Evolutionary conservation across 1,140 invertebrate genomes (phyloP), one percentile per base, ranked within the genome.

Genomic region (Solen grandis): DNA sequence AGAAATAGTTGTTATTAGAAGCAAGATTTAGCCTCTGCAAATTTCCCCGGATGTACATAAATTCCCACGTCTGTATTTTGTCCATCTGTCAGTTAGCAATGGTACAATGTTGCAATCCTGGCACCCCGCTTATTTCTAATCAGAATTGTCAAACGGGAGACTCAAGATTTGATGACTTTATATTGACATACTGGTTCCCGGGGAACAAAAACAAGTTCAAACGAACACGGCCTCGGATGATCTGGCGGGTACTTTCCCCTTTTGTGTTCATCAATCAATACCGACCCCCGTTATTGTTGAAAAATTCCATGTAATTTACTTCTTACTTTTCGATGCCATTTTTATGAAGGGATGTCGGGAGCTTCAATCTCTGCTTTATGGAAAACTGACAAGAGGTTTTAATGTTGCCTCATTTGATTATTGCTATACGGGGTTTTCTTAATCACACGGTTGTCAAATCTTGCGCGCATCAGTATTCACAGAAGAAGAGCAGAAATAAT

Each of bases 371-470:
- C 60, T 73, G 59, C 54, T 27, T 54, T 52, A 73, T 73, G 70
- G 55, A 57, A 73, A 60, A 35, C 50, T 73, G 70, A 73, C 70
- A 73, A 60, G 70, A 60, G 70, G 29, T 73, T 73, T 73, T 73
- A 73, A 73, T 60, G 70, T 46, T 73, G 70, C 54, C 55, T 73
- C 70, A 73, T 73, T 73, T 73, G 70, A 57, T 73, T 73, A 73
- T 73, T 59, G 70, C 50, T n/a, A 41, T 60, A 16, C 35, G 33
- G 22, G 55, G 8, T 19, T 73, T 73, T 57, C 50, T 57, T 62
- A 52, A 73, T 73, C 70, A 73, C 57, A 36, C 55, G 70, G 33
- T 38, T 73, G 70, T 73, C 70, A 73, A 60, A 73, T 38, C 41
- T n/a, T 73, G 57, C 55, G 55, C 52, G 70, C 52, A 73, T 57